phyloP scores from a whole-genome alignment of 2,888 invertebrate species.

The Baronia brevicornis region DNA sequence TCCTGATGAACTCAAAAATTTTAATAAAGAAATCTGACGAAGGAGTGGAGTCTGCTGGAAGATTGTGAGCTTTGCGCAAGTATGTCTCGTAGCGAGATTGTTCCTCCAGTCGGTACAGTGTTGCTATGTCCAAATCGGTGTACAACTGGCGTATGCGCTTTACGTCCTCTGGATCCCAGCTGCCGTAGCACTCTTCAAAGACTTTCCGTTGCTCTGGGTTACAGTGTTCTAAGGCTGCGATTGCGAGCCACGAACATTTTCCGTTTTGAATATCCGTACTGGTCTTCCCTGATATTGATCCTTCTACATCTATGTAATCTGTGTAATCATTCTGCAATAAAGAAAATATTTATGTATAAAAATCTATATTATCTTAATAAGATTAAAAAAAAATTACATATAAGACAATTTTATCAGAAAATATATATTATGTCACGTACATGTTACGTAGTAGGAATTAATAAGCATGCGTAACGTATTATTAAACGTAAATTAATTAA shows the following conservation, averaged over 20 bases:
- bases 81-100: not conserved
- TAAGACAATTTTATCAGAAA: no score
- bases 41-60: not conserved
- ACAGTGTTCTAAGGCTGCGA: conserved; percentile 84
- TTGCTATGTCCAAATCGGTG: not conserved
- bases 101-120: not conserved
- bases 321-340: conserved; percentile 2
- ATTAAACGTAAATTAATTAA: no score
- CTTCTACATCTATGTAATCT: not conserved
- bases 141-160: conserved; percentile 23
- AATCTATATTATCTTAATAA: no score
- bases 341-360: not conserved
- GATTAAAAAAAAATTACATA: no score
- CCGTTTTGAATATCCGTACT: conserved; percentile 77
- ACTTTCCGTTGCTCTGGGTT: conserved; percentile 78
- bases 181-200: conserved; percentile 81
- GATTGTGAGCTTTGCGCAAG: not conserved
- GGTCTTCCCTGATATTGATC: conserved; percentile 26
- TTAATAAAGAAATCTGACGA: not conserved
- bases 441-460: no score
- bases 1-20: not conserved
- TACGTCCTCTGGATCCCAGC: conserved; percentile 72
- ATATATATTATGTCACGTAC: no score
- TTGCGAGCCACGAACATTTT: conserved; percentile 94
- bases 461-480: no score